Evolutionary conservation across 2,113 vertebrate genomes (phyloP), one percentile per base, ranked within the genome.

Genomic region (Ploceus nigricollis): DNA sequence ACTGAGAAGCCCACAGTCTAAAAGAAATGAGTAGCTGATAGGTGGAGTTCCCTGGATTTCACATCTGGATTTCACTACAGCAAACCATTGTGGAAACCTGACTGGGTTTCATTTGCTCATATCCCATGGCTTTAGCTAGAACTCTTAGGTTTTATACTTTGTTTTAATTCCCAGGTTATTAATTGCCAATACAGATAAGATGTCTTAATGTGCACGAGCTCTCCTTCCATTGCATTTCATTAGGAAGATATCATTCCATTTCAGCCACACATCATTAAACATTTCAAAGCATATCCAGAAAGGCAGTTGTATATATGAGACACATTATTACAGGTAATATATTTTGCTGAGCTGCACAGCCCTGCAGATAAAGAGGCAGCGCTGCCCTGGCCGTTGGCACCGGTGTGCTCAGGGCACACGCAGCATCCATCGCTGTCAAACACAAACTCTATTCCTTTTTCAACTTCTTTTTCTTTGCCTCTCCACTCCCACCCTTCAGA

Each of bases 151-250:
- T 91, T 92, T 82, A 64, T 83, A 48, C 71, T 93, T 89, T 87
- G 86, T 80, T 96, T 97, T 94, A 91, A 82, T 95, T 91, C 79
- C 61, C 45, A 30, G 40, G 45, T 94, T 94, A 94, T 96, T 96
- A 97, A 93, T 94, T 96, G 76, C 76, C 80, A 50, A 18, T 79
- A 61, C 35, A 96, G 94, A 95, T 93, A 94, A 91, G 66, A 92
- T 30, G 92, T 79, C 48, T 91, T 73, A 71, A 75, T 89, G 87
- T 25, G n/a, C 2, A 0, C 2, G 56, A 81, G 85, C 69, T 75
- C 82, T 69, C 70, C 84, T 85, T 92, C 88, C 60, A 24, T 44
- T 56, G 80, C 76, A 54, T 95, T 95, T 92, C 91, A n/a, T 87
- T 44, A 68, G 61, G 69, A 87, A 60, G 82, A 53, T 56, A 93